Base-by-base conservation (phyloP, 2,113 vertebrate species). In the Hirundichthys speculiger region DNA sequence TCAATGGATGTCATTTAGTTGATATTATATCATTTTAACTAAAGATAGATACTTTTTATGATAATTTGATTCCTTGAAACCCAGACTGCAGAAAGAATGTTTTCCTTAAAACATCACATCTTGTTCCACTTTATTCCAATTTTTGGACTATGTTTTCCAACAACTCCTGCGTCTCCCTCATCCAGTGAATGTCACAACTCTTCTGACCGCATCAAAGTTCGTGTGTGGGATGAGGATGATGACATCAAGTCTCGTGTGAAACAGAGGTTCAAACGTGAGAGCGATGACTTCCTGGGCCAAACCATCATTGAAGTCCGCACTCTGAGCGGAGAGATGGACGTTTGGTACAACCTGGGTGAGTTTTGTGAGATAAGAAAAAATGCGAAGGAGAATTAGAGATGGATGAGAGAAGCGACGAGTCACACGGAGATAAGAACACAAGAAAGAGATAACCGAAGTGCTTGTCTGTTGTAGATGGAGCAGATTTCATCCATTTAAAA, bases 221-320 rank as follows among this genome's bases (percentile, higher is more conserved):
- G 97, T 0, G 97, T 99, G 16, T 99, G 97, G 97, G 97, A 99
- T 0, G 97, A 99, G 73, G 97, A 99, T 0, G 97, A 99, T 0
- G 97, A 99, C 83, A 99, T 98, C 77, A 99, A 99, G 71, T 99
- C 97, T 24, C 94, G 97, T 0, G 97, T 99, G 52, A 99, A 99
- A 71, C 97, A 99, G 65, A 90, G 95, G 72, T 98, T 99, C 84
- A 99, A 99, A 83, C 91, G 97, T 16, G 97, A 99, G 77, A 98
- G 96, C 0, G 97, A 99, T 0, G 97, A 99, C 79, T 99, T 99
- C 79, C 83, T 99, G 72, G 97, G 97, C 11, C 97, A 99, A 85
- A 99, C 97, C 0, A 99, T 99, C 90, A 99, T 99, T 1, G 97
- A 99, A 86, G 97, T 99, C 46, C 94, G 97, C 73, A 99, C 97